Base-by-base conservation (phyloP, 2,113 vertebrate genomes). In the Phycodurus eques region DNA sequence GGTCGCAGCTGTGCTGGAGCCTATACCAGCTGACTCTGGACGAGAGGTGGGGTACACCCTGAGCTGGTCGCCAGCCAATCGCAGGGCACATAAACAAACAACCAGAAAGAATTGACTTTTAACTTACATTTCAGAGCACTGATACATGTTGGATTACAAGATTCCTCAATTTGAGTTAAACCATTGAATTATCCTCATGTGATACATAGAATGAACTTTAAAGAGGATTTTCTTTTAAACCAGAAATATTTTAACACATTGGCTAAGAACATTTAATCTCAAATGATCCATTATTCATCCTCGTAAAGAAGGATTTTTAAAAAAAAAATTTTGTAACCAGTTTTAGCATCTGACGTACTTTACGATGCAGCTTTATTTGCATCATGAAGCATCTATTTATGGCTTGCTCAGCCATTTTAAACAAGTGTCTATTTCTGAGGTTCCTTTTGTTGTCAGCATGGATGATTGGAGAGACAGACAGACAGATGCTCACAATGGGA, bases 391-490 rank as follows among this genome's bases (percentile, higher is more conserved):
- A 1, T 60, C 57, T 35, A 14, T 17, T 67, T 51, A n/a, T n/a
- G 8, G 1, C 19, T 54, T 12, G n/a, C 56, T 68, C 70, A 75
- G 51, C 53, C 67, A 69, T 74, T 68, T 76, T 42, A 19, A 75
- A 44, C 5, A 42, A 59, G 56, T 17, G 1, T 49, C 62, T 35
- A 14, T 13, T 67, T 44, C 68, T 4, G 61, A 70, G 75, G 71
- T 74, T 72, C 68, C 39, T 7, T 47, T 59, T 44, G 63, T 27
- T 19, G 42, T 64, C 44, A 39, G 20, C 8, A 53, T n/a, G 62
- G 68, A 72, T 67, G 72, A 72, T 76, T 43, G 61, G 10, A 72
- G 51, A 73, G 61, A 27, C 27, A 27, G 27, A 27, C 27, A 27
- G 27, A 53, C 39, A 56, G 39, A 31, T 53, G 1, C 51, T 68